Base-by-base conservation (phyloP, 2,113 vertebrate genomes). In the Edolisoma coerulescens region DNA sequence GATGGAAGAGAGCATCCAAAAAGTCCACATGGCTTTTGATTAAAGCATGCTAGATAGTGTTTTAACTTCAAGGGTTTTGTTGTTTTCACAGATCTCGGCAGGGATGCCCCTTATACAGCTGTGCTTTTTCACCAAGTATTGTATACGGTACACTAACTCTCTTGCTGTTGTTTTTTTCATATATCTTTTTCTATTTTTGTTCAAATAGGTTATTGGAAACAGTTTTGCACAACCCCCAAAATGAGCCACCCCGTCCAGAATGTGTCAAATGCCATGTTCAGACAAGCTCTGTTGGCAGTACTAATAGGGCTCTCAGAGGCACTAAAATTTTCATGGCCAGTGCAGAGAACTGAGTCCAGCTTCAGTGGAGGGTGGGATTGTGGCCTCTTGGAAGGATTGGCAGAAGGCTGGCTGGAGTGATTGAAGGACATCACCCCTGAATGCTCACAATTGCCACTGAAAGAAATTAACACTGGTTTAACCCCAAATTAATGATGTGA, bases 11-110 rank as follows among this genome's bases (percentile, higher is more conserved):
- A 90, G 41, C 80, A 93, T 92, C 75, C 68, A 86, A 89, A 94
- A 88, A 70, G 77, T 85, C 76, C 71, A 81, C 94, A 83, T 74
- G 79, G 78, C 67, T 96, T 95, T 91, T 94, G 68, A 91, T 95
- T 84, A 95, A 92, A 96, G 78, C 5, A 3, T 71, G 56, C 52
- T 87, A 96, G 88, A 70, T 71, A 68, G 39, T 42, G 86, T 90
- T 93, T 84, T 87, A 78, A 87, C 79, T 84, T 93, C 78, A 87
- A 92, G 79, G 74, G 57, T 23, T 93, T 96, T 87, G 57, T 81
- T 94, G 53, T 77, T 95, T 44, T 92, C 60, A 86, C 42, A 68
- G 81, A 52, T 90, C 33, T 49, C 87, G 41, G 32, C 63, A 91
- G 60, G 44, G 67, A 80, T 80, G 28, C 35, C 68, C 53, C 53